Conservation (phyloP, 2,888 invertebrate genomes). For the Spodoptera littoralis region DNA sequence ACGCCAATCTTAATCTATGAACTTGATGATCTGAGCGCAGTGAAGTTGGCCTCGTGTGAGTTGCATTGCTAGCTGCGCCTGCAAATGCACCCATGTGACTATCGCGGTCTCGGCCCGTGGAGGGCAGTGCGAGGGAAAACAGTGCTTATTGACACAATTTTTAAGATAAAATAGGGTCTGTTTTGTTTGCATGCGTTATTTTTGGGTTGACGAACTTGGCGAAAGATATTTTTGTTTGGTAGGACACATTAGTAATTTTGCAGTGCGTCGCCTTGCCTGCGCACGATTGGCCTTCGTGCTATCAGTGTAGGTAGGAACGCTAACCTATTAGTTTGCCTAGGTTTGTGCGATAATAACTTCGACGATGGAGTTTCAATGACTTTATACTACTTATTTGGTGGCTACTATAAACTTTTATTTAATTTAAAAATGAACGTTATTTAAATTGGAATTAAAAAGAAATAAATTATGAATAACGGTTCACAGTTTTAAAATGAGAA, state of each 20-base stretch:
- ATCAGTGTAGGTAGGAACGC: constrained; percentile 61
- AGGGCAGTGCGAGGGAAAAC: constrained; percentile 62
- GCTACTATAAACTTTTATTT: not conserved
- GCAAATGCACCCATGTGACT: constrained; percentile 74
- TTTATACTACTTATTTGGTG: constrained; percentile 14
- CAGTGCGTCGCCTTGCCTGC: constrained; percentile 60
- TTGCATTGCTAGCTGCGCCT: constrained; percentile 82
- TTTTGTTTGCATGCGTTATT: constrained; percentile 64
- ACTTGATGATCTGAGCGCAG: constrained; percentile 84
- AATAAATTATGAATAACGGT: constrained; percentile 3
- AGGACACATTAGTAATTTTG: constrained; percentile 68
- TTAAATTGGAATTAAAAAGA: not conserved
- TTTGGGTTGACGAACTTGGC: constrained; percentile 81
- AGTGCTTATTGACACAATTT: constrained; percentile 53
- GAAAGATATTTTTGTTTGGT: constrained; percentile 72
- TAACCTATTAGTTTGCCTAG: constrained; percentile 61
- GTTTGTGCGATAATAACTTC: constrained; percentile 56
- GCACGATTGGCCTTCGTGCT: constrained; percentile 74
- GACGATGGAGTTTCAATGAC: constrained; percentile 50
- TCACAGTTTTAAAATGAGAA: constrained; percentile 33
- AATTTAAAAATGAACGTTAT: not conserved
- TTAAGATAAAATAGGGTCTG: constrained; percentile 55
- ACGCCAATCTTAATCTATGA: constrained; percentile 87
- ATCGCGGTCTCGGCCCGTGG: constrained; percentile 63
- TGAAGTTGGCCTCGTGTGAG: constrained; percentile 75